Evolutionary conservation across 2,888 invertebrate species (phyloP), one percentile per base, ranked within the genome.

Genomic region (Ferdinandea cuprea): DNA sequence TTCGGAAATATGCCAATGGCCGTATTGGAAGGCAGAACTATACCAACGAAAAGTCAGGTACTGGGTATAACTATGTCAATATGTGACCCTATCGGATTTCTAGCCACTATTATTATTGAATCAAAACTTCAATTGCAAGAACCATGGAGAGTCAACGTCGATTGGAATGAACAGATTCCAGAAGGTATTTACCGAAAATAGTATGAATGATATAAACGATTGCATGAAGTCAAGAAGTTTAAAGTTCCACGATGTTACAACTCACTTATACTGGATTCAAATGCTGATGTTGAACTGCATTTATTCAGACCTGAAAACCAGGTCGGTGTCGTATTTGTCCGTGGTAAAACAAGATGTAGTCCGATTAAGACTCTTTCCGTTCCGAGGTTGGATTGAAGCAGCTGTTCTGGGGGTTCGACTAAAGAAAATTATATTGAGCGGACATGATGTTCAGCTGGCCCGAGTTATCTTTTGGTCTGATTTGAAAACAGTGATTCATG

Each of bases 401-500:
- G 69, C 80, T 1, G 74, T 85, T 35, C 25, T 79, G n/a, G 71
- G 58, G 2, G 25, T 37, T 1, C 46, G 71, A 25, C 48, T 42
- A 30, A 59, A 6, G 40, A 28, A 4, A 58, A 59, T 9, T 3
- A 52, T 78, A 1, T 7, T 58, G 6, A n/a, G 21, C 1, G n/a
- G 48, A 21, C 84, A 78, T 13, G 19, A 25, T n/a, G 15, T 73
- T 5, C 7, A 46, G 5, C 61, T 61, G 2, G n/a, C 8, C 5
- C 52, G 40, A 5, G 13, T 9, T 6, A 28, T 56, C 3, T 71
- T 74, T 1, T 85, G 77, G 83, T 66, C 48, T 5, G 86, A 80
- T 46, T 86, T 71, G 0, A 78, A 56, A 32, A 85, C 85, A 4
- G 76, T 80, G 3, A 32, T 85, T 5, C 48, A 54, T 8, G 85